Conservation (phyloP, 1,140 invertebrate genomes). For the Saccostrea cuccullata region DNA sequence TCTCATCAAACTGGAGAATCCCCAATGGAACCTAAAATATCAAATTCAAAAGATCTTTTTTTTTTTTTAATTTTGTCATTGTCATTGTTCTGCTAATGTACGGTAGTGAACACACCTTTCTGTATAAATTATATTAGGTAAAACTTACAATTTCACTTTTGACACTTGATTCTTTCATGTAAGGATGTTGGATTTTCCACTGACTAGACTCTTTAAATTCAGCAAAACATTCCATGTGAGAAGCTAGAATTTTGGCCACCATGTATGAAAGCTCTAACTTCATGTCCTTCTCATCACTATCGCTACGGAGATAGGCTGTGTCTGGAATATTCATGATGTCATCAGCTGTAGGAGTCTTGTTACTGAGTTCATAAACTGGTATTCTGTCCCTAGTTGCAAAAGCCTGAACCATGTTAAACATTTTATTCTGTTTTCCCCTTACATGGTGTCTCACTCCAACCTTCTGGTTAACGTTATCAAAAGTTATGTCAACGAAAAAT, state of each 20-base stretch:
- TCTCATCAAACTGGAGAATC: neutral
- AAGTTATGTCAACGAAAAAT: neutral
- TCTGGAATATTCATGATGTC: conserved; percentile 18
- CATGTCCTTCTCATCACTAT: conserved; percentile 42
- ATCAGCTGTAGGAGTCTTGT: conserved; percentile 8
- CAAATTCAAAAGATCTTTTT: neutral
- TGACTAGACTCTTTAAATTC: conserved; percentile 31
- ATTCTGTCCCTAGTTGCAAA: conserved; percentile 28
- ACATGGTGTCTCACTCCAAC: neutral
- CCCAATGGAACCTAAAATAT: conserved; percentile 7
- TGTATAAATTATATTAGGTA: too few species aligned
- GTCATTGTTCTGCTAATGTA: too few species aligned
- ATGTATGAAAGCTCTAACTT: conserved; percentile 39
- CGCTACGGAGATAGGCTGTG: conserved; percentile 18
- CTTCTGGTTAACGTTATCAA: conserved; percentile 40
- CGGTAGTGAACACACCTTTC: too few species aligned
- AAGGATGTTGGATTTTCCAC: conserved; percentile 38
- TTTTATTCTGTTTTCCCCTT: neutral
- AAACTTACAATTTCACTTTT: conserved; percentile 49
- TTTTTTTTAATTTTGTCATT: too few species aligned
- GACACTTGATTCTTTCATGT: conserved; percentile 19
- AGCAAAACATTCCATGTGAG: conserved; percentile 5
- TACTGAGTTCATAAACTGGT: neutral
- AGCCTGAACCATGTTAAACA: neutral
- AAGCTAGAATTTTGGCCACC: conserved; percentile 29